Evolutionary conservation across 2,113 vertebrate species (phyloP).

Genomic region (Saimiri boliviensis): DNA sequence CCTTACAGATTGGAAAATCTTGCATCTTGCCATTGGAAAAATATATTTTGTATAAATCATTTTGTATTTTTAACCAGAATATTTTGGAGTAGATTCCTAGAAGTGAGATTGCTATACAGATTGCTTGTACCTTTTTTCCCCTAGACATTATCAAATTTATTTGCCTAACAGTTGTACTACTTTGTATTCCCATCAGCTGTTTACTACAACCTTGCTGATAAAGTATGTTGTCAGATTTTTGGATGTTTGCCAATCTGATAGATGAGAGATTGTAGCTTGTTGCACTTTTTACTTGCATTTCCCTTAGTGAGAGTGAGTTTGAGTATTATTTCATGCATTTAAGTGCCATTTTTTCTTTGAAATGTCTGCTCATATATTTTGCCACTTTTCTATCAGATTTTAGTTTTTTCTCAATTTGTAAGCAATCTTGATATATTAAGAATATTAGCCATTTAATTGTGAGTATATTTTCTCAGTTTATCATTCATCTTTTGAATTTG

Average conservation of each 20-base stretch:
- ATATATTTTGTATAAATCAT: not conserved
- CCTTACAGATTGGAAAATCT: not conserved
- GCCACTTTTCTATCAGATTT: not conserved
- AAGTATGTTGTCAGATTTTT: not conserved
- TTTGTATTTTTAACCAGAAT: not conserved
- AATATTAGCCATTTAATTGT: not conserved
- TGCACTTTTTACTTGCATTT: not conserved
- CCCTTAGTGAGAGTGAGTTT: not conserved
- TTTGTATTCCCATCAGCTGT: not conserved
- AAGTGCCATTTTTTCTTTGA: not conserved
- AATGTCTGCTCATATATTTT: conserved; percentile 6
- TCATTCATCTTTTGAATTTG: not conserved
- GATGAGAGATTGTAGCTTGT: not conserved
- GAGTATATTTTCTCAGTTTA: conserved; percentile 13
- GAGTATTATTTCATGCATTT: not conserved
- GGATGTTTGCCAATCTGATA: not conserved
- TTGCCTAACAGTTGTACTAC: not conserved
- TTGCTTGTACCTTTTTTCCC: not conserved
- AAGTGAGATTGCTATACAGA: not conserved
- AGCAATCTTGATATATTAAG: not conserved
- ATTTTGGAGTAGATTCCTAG: not conserved
- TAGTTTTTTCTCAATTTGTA: not conserved
- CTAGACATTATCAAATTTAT: not conserved
- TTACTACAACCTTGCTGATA: not conserved
- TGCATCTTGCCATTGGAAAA: conserved; percentile 11